phyloP scores from a whole-genome alignment of 2,113 vertebrate genomes.

The Cynoglossus semilaevis region DNA sequence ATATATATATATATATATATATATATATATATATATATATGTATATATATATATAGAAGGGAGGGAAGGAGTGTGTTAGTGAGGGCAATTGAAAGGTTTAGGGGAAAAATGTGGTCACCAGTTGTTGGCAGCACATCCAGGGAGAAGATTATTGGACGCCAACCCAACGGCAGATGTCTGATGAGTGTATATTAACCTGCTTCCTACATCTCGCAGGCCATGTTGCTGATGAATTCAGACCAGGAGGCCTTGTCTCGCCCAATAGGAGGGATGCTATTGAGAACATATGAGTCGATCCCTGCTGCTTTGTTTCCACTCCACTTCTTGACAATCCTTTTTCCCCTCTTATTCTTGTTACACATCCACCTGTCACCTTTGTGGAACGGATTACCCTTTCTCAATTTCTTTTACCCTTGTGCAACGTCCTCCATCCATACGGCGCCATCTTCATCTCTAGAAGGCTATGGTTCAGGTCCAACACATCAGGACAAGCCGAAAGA shows the following conservation, averaged over 20 bases:
- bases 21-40: too few species aligned
- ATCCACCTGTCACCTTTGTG: constrained; percentile 9
- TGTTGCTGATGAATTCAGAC: constrained; percentile 78
- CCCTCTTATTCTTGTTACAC: constrained; percentile 13
- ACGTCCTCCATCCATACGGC: constrained; percentile 1
- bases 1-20: too few species aligned
- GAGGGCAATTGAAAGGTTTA: constrained; percentile 62
- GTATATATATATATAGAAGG: too few species aligned
- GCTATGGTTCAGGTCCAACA: constrained; percentile 36
- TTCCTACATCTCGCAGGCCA: constrained; percentile 75
- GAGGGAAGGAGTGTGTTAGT: constrained; percentile 28
- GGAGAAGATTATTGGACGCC: constrained; percentile 80
- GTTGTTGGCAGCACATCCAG: constrained; percentile 80
- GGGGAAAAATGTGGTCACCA: constrained; percentile 76
- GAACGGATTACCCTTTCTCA: constrained; percentile 2
- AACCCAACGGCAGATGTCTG: constrained; percentile 81
- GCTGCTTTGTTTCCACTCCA: constrained; percentile 41
- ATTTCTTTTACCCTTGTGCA: not conserved
- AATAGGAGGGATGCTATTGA: constrained; percentile 69
- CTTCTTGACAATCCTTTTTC: constrained; percentile 13
- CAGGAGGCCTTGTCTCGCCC: constrained; percentile 77
- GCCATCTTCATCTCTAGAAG: constrained; percentile 5
- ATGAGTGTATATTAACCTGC: constrained; percentile 84
- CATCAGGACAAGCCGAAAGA: too few species aligned
- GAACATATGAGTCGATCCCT: constrained; percentile 57